Evolutionary conservation across 2,888 invertebrate genomes (phyloP).

Genomic region (Beris morrisii): DNA sequence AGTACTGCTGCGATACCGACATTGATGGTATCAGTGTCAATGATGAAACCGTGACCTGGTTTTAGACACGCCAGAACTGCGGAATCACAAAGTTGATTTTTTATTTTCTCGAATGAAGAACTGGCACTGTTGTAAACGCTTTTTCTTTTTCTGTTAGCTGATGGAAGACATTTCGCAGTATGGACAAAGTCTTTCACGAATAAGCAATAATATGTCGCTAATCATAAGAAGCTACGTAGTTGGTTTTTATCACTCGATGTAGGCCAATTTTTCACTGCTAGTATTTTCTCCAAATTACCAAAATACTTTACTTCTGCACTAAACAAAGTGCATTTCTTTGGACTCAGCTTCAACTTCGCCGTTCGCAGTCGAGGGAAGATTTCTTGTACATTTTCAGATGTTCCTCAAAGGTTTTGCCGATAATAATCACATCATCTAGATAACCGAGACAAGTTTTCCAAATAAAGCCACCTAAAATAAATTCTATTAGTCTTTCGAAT

Average conservation of each 20-base stretch:
- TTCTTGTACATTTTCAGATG: slow-evolving; percentile 7
- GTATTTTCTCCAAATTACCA: slow-evolving; percentile 13
- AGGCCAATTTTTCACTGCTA: slow-evolving; percentile 7
- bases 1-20: slow-evolving; percentile 22
- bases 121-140: background rate
- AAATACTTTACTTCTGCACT: slow-evolving; percentile 11
- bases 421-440: slow-evolving; percentile 10
- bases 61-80: slow-evolving; percentile 10
- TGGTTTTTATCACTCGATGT: slow-evolving; percentile 7
- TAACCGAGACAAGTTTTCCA: slow-evolving; percentile 24
- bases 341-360: slow-evolving; percentile 20
- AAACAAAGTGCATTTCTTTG: slow-evolving; percentile 12
- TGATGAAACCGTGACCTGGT: slow-evolving; percentile 5
- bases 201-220: slow-evolving; percentile 8
- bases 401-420: background rate
- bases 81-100: background rate
- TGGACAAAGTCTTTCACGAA: slow-evolving; percentile 19
- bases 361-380: slow-evolving; percentile 5
- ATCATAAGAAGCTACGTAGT: slow-evolving; percentile 9
- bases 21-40: slow-evolving; percentile 17
- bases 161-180: slow-evolving; percentile 4
- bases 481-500: slow-evolving; percentile 28
- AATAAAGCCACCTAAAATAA: background rate
- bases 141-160: slow-evolving; percentile 33
- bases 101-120: background rate